phyloP scores from a whole-genome alignment of 2,888 invertebrate genomes.

The Serripes groenlandicus region DNA sequence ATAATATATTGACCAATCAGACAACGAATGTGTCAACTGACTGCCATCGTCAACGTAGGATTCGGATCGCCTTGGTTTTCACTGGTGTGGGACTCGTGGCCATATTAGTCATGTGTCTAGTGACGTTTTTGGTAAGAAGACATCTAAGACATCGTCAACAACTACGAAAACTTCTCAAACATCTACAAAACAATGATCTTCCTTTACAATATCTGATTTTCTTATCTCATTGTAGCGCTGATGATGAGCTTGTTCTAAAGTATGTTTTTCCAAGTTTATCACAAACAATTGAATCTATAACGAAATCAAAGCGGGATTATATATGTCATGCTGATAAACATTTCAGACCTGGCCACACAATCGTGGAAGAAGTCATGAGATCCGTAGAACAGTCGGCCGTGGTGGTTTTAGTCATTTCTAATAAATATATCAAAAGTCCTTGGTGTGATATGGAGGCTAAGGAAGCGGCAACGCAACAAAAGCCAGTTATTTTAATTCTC shows the following conservation, averaged over 20 bases:
- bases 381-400: constrained; percentile 13
- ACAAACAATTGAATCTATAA: not conserved
- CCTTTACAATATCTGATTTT: not conserved
- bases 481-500: constrained; percentile 15
- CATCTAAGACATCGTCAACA: not conserved
- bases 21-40: not conserved
- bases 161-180: not conserved
- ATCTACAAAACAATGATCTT: not conserved
- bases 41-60: not conserved
- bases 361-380: constrained; percentile 6
- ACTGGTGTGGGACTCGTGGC: too few relatives aligned
- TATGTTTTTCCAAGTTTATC: not conserved
- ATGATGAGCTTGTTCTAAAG: not conserved
- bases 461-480: not conserved
- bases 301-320: not conserved
- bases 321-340: constrained; percentile 9
- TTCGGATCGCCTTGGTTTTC: not conserved
- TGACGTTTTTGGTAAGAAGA: not conserved
- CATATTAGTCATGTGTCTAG: not conserved
- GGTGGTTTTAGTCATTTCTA: not conserved
- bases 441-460: constrained; percentile 14
- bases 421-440: not conserved
- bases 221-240: constrained; percentile 1
- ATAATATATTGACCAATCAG: not conserved
- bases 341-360: constrained; percentile 8